Percentiles rank a stretch among this genome's conserved stretches.
phyloP scores from a whole-genome alignment of 2,797 vertebrate genomes.

The Catamblyrhynchus diadema region DNA sequence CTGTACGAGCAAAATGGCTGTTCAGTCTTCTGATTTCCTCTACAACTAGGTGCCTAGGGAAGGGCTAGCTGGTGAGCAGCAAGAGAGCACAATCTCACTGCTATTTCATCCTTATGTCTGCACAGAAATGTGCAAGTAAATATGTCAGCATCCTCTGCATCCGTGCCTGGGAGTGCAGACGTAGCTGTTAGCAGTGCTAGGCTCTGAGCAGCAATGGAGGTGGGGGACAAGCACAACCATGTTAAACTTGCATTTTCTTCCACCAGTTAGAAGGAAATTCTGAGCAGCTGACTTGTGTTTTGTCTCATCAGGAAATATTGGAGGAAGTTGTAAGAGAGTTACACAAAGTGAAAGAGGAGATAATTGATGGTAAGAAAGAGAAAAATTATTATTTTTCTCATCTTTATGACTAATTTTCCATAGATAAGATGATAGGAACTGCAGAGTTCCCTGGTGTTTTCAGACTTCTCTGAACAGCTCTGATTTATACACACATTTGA shows the following conservation, averaged over 20 bases:
- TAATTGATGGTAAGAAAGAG: constrained; percentile 91
- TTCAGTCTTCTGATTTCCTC: constrained; percentile 43
- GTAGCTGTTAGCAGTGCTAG: not conserved
- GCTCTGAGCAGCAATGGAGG: not conserved
- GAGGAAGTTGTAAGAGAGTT: constrained; percentile 98
- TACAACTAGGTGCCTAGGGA: constrained; percentile 11
- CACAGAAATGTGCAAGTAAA: not conserved
- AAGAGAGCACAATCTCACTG: constrained; percentile 20
- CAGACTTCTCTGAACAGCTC: constrained; percentile 10
- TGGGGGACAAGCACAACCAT: constrained; percentile 27
- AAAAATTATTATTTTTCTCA: constrained; percentile 65
- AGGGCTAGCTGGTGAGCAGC: constrained; percentile 42
- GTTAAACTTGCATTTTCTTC: constrained; percentile 58
- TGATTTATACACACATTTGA: not conserved
- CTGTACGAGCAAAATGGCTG: constrained; percentile 46
- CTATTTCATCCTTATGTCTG: not conserved
- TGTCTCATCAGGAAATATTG: constrained; percentile 90
- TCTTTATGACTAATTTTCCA: constrained; percentile 52
- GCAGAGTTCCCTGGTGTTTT: constrained; percentile 29
- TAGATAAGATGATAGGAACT: constrained; percentile 55
- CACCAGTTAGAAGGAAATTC: constrained; percentile 49
- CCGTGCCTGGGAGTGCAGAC: not conserved
- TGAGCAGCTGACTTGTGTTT: constrained; percentile 62
- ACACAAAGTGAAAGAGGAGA: constrained; percentile 98
- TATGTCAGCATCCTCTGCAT: not conserved